These are phyloP conservation scores for Muricea muricata DNA, from an alignment of 92 coral and sea anemone species.

Conservation along the genomic window DNA sequence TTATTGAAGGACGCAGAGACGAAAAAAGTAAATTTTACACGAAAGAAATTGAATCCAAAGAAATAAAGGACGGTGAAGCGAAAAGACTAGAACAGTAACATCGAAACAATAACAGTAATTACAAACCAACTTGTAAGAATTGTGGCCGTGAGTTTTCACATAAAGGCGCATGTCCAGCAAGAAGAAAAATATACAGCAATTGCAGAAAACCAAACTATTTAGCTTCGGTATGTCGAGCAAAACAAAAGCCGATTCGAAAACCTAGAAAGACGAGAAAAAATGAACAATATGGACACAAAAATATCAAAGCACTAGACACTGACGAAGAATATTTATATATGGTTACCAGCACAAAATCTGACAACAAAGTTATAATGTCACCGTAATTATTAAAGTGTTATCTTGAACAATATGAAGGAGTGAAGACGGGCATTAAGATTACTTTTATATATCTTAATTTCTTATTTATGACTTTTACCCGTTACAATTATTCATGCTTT, in stretches of 20 bases:
- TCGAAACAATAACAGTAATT: neutral
- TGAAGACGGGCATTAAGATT: too few relatives aligned
- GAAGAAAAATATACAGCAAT: constrained; percentile 24
- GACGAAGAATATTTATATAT: constrained; percentile 25
- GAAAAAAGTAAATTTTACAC: neutral
- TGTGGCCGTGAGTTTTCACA: too few relatives aligned
- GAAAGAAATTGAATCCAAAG: neutral
- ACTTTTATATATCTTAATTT: too few relatives aligned
- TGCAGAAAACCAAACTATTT: constrained; percentile 43
- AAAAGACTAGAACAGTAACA: neutral
- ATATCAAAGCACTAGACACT: neutral
- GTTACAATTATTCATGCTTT: too few relatives aligned
- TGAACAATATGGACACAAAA: neutral
- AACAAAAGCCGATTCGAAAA: constrained; percentile 21
- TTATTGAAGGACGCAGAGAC: neutral
- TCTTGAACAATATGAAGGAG: too few relatives aligned
- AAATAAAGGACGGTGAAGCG: neutral
- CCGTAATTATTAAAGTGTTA: too few relatives aligned
- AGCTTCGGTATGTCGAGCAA: constrained; percentile 24
- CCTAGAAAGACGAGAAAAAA: neutral
- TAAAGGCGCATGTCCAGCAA: constrained; percentile 61
- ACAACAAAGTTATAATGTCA: neutral
- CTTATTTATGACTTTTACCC: too few relatives aligned
- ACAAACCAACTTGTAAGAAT: too few relatives aligned
- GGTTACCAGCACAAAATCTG: neutral